A percentile compares a stretch with the other conserved stretches of the same genome.
phyloP scores from a whole-genome alignment of 2,888 invertebrate genomes.

The Caradrina kadenii region DNA sequence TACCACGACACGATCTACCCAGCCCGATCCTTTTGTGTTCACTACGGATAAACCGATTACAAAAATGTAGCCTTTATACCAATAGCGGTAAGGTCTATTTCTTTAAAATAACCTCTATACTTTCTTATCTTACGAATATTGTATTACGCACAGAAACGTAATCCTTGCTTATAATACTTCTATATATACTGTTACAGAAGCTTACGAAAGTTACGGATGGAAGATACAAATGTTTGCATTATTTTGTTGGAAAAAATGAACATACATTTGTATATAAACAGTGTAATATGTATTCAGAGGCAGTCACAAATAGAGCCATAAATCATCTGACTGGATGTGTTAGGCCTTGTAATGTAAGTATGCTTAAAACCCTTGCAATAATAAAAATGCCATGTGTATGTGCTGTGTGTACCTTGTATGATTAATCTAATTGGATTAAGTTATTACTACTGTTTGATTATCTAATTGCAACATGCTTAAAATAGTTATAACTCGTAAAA shows the following conservation, averaged over 20 bases:
- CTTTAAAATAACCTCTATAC: slow-evolving; percentile 26
- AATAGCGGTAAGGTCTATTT: slow-evolving; percentile 40
- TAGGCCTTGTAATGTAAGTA: slow-evolving; percentile 27
- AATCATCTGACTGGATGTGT: slow-evolving; percentile 33
- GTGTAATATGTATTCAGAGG: slow-evolving; percentile 42
- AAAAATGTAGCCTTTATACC: slow-evolving; percentile 46
- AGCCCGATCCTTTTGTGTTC: slow-evolving; percentile 55
- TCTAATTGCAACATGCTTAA: neutral
- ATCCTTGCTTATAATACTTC: slow-evolving; percentile 54
- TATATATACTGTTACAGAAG: slow-evolving; percentile 45
- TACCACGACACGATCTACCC: slow-evolving; percentile 45
- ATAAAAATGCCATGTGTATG: slow-evolving; percentile 20
- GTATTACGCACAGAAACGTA: slow-evolving; percentile 57
- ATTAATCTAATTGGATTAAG: neutral
- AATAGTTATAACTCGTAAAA: neutral
- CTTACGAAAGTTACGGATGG: slow-evolving; percentile 44
- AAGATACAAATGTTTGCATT: slow-evolving; percentile 31
- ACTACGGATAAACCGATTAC: slow-evolving; percentile 39
- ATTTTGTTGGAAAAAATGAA: slow-evolving; percentile 31
- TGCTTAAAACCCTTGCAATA: slow-evolving; percentile 23
- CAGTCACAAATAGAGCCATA: slow-evolving; percentile 28
- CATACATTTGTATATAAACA: slow-evolving; percentile 37
- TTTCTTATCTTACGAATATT: slow-evolving; percentile 58
- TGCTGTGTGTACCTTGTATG: slow-evolving; percentile 9
- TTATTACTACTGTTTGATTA: neutral